These are phyloP conservation scores for Argyresthia goedartella DNA, from an alignment of 2,888 invertebrate species.

Conservation along the genomic window DNA sequence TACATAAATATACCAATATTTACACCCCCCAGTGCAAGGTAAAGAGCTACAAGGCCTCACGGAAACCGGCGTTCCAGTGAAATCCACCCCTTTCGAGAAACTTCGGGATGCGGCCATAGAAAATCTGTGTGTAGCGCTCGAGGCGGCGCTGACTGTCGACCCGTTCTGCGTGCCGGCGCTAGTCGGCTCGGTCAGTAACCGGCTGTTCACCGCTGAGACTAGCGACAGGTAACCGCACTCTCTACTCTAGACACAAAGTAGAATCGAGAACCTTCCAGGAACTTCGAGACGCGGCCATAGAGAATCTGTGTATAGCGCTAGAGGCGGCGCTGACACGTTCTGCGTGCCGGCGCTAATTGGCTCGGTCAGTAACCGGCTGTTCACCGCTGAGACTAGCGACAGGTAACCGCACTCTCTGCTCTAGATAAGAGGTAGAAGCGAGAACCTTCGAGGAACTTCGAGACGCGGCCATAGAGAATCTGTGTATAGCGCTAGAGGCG, in stretches of 20 bases:
- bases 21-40: constrained; percentile 68
- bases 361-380: constrained; percentile 94
- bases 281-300: constrained; percentile 94
- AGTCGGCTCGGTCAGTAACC: constrained; percentile 95
- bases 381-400: constrained; percentile 91
- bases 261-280: constrained; percentile 85
- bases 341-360: constrained; percentile 97
- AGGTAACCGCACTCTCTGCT: constrained; percentile 58
- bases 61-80: constrained; percentile 60
- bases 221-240: constrained; percentile 76
- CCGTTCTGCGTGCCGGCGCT: constrained; percentile 95
- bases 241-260: constrained; percentile 13
- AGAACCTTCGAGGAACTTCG: too few species aligned
- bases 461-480: neutral
- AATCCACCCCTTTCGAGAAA: constrained; percentile 85
- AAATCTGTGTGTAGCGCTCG: constrained; percentile 93
- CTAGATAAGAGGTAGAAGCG: too few species aligned
- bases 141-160: constrained; percentile 91
- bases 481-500: constrained; percentile 73
- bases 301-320: constrained; percentile 93
- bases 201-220: constrained; percentile 93
- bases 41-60: constrained; percentile 72
- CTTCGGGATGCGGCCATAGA: constrained; percentile 95
- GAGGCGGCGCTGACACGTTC: constrained; percentile 94
- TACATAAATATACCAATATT: neutral